Evolutionary conservation across 2,797 vertebrate species (phyloP).

Genomic region (Argentina silus): DNA sequence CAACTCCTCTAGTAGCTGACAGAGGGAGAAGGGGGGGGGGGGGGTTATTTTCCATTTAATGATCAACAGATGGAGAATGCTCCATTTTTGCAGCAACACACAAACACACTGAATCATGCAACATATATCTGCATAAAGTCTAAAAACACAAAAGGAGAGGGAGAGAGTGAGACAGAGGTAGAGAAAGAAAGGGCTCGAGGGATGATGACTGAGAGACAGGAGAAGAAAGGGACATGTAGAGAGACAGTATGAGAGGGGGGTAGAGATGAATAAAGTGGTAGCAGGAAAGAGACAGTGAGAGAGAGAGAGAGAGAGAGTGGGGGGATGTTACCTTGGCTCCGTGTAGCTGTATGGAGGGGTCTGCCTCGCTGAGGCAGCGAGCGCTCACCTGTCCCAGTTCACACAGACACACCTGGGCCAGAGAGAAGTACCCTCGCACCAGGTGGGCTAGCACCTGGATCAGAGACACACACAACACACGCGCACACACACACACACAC

Average conservation of each 20-base stretch:
- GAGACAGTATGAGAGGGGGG: neutral
- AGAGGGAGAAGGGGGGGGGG: neutral
- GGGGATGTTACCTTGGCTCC: conserved; percentile 87
- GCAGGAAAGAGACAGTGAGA: neutral
- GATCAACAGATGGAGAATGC: too few relatives aligned
- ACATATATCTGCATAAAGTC: too few relatives aligned
- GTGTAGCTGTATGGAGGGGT: conserved; percentile 91
- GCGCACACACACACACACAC: conserved; percentile 11
- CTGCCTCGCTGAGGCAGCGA: conserved; percentile 87
- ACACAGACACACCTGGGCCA: conserved; percentile 81
- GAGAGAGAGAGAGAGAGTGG: conserved; percentile 1
- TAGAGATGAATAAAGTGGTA: neutral
- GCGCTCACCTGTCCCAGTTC: conserved; percentile 89
- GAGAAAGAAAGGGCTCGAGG: too few relatives aligned
- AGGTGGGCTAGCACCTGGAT: conserved; percentile 89
- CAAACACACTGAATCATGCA: too few relatives aligned
- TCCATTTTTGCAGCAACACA: too few relatives aligned
- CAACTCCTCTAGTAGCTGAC: conserved; percentile 91
- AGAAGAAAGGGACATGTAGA: neutral
- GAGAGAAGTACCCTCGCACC: conserved; percentile 90
- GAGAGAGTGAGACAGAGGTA: too few relatives aligned
- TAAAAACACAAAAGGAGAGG: too few relatives aligned
- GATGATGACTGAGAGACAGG: neutral
- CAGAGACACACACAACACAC: neutral
- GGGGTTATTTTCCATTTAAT: neutral